Evolutionary conservation across 2,888 invertebrate genomes (phyloP).

Genomic region (Dendrolimus houi): DNA sequence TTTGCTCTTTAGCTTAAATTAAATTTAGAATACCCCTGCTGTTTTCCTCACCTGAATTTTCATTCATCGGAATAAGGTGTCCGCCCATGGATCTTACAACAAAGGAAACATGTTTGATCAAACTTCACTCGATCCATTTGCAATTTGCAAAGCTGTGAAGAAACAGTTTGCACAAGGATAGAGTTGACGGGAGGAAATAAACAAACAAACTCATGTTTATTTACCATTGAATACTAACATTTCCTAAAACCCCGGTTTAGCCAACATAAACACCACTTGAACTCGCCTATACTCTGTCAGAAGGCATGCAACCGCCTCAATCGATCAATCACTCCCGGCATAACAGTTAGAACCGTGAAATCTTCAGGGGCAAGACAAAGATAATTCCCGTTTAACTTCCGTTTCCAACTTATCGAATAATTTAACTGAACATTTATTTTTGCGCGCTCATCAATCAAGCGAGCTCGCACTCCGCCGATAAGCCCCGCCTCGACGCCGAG

Average conservation of each 20-base stretch:
- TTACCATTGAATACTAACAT: no score
- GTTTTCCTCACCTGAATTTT: no score
- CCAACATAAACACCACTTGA: neutral
- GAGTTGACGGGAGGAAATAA: no score
- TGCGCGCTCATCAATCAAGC: constrained; percentile 78
- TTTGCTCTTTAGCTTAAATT: no score
- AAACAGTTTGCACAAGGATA: no score
- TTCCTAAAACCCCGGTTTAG: neutral
- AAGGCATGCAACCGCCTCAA: constrained; percentile 23
- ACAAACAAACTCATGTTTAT: no score
- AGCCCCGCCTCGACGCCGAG: constrained; percentile 76
- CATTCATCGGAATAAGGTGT: no score
- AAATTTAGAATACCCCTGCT: no score
- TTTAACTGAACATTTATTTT: constrained; percentile 78
- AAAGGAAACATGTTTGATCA: no score
- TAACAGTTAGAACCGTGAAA: constrained; percentile 70
- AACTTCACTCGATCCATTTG: no score
- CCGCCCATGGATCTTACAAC: no score
- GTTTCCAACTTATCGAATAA: constrained; percentile 78
- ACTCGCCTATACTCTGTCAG: constrained; percentile 2
- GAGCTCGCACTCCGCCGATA: constrained; percentile 70
- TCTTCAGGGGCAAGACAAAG: constrained; percentile 74
- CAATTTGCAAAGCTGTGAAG: no score
- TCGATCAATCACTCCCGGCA: constrained; percentile 68
- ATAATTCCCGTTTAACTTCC: constrained; percentile 78